Percentiles rank a stretch among this genome's conserved stretches.
Conservation (phyloP, 2,113 vertebrate species). For the Phyllopteryx taeniolatus region DNA sequence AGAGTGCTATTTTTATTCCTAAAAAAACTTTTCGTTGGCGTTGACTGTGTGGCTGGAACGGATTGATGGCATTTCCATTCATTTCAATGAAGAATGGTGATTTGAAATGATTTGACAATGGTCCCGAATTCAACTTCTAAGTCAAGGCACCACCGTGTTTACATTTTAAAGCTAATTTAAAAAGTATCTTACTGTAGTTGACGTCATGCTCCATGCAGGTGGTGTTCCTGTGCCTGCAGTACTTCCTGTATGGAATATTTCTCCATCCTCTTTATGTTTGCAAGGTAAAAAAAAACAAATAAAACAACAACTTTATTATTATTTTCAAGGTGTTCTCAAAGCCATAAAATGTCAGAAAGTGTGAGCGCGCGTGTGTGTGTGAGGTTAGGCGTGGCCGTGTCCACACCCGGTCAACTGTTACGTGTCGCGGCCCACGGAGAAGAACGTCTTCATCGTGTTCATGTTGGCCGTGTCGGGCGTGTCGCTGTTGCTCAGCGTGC, state of each 20-base stretch:
- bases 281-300: conserved; percentile 44
- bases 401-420: conserved; percentile 93
- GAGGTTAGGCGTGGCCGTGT: conserved; percentile 78
- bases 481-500: conserved; percentile 85
- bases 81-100: no score
- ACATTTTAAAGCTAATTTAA: no score
- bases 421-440: conserved; percentile 93
- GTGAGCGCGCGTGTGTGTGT: not conserved
- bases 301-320: rapidly evolving
- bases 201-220: conserved; percentile 55
- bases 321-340: rapidly evolving
- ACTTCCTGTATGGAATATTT: conserved; percentile 88
- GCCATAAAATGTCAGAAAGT: not conserved
- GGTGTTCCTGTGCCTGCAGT: conserved; percentile 91
- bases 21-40: no score
- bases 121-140: no score
- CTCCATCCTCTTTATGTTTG: conserved; percentile 86
- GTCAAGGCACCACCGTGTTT: no score
- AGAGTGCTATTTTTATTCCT: no score
- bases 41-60: no score
- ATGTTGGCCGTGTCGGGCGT: conserved; percentile 88
- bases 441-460: conserved; percentile 96
- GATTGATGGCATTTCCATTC: no score
- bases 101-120: no score
- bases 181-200: not conserved